Conservation (phyloP, 2,888 invertebrate genomes). For the Heliconius cydno region DNA sequence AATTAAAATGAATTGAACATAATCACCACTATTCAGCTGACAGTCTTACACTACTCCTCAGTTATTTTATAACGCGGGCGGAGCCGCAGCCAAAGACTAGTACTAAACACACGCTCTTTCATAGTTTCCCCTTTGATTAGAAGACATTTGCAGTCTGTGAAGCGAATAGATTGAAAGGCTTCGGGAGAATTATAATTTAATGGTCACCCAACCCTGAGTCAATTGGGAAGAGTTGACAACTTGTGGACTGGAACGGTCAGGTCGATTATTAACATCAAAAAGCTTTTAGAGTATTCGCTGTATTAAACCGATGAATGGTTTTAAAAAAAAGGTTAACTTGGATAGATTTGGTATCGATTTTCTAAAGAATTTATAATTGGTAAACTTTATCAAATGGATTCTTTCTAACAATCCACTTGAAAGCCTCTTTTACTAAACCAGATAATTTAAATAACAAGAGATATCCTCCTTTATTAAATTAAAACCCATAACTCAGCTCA, state of each 20-base stretch:
- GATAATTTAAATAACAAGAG: no score
- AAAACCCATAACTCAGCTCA: no score
- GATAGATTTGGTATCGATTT: background rate
- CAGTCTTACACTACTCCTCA: no score
- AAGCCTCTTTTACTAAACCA: no score
- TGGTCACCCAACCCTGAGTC: slow-evolving; percentile 19
- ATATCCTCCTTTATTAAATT: no score
- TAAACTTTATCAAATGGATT: no score
- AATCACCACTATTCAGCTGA: no score
- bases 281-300: background rate
- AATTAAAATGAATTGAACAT: no score
- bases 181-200: slow-evolving; percentile 36
- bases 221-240: background rate
- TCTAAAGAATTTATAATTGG: background rate
- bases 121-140: slow-evolving; percentile 37
- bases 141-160: slow-evolving; percentile 39
- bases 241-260: slow-evolving; percentile 15
- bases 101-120: slow-evolving; percentile 16
- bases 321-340: background rate
- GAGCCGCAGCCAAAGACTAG: slow-evolving; percentile 12
- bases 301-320: background rate
- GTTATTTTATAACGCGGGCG: background rate
- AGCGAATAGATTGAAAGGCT: slow-evolving; percentile 36
- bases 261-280: slow-evolving; percentile 6
- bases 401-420: no score